Percentiles rank a stretch among this genome's conserved stretches.
These are phyloP conservation scores for Lamprotornis superbus DNA, from an alignment of 2,113 vertebrate genomes.

Conservation along the genomic window DNA sequence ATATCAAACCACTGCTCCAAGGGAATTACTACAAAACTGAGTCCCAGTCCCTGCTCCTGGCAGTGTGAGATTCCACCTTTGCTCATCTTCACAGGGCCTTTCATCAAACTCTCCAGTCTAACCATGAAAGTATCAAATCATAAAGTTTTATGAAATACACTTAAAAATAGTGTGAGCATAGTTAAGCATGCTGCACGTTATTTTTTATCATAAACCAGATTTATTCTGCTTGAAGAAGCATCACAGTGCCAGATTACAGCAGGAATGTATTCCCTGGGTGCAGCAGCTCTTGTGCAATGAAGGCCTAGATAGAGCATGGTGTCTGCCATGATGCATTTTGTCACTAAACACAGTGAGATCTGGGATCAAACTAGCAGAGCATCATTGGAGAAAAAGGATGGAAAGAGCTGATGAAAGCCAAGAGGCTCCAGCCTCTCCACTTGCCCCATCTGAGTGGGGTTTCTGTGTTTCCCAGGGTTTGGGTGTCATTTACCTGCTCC, in stretches of 20 bases:
- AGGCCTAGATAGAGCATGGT: background rate
- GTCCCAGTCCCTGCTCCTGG: background rate
- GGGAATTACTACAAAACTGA: background rate
- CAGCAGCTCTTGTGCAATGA: background rate
- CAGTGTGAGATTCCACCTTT: background rate
- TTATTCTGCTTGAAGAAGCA: background rate
- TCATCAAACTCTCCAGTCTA: background rate
- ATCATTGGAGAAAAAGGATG: background rate
- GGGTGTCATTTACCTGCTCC: background rate
- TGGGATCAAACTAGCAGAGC: background rate
- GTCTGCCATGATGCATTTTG: background rate
- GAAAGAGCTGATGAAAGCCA: background rate
- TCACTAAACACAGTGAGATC: background rate
- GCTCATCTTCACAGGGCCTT: background rate
- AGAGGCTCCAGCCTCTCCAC: background rate
- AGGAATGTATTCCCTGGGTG: background rate
- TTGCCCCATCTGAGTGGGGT: fast-evolving
- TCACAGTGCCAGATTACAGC: fast-evolving
- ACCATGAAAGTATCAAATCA: background rate
- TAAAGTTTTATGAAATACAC: background rate
- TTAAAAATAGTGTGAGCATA: background rate
- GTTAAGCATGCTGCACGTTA: background rate
- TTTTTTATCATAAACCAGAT: background rate
- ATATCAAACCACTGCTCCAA: background rate
- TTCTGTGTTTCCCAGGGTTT: background rate